Conservation (phyloP, 1,140 invertebrate species). For the Heterodera carotae region DNA sequence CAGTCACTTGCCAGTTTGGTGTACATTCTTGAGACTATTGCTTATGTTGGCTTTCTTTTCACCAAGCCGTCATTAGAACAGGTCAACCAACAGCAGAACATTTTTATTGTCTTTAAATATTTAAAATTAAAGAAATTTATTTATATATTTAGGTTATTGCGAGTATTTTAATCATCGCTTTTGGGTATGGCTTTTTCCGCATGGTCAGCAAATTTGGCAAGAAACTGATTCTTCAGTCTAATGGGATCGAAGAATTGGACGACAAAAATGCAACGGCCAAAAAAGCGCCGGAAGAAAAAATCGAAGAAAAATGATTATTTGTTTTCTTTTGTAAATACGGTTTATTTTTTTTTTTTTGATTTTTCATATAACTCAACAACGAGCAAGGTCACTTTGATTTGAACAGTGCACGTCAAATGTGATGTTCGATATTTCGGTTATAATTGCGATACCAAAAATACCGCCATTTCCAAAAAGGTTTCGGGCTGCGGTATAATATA, state of each 20-base stretch:
- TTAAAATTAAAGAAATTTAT: neutral
- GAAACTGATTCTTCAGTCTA: constrained; percentile 11
- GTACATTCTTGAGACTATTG: constrained; percentile 59
- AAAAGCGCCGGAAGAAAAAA: constrained; percentile 24
- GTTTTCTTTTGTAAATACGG: neutral
- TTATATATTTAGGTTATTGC: constrained; percentile 33
- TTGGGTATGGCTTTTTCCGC: constrained; percentile 56
- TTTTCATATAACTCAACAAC: too few relatives aligned
- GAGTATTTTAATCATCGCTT: constrained; percentile 48
- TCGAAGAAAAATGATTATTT: neutral
- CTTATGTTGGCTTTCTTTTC: constrained; percentile 58
- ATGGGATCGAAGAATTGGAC: neutral
- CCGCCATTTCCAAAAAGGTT: too few relatives aligned
- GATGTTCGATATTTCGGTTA: too few relatives aligned
- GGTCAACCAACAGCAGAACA: neutral
- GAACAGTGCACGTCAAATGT: too few relatives aligned
- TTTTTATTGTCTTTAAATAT: neutral
- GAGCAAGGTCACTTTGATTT: too few relatives aligned
- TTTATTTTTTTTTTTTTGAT: neutral
- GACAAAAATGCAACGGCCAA: constrained; percentile 6
- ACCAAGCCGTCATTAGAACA: constrained; percentile 49
- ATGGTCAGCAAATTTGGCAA: constrained; percentile 45
- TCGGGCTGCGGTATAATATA: too few relatives aligned
- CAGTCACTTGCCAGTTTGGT: constrained; percentile 59
- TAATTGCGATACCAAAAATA: too few relatives aligned